phyloP scores from a whole-genome alignment of 35 echinoderm and acorn worm species.

The Ophiothrix spiculata region DNA sequence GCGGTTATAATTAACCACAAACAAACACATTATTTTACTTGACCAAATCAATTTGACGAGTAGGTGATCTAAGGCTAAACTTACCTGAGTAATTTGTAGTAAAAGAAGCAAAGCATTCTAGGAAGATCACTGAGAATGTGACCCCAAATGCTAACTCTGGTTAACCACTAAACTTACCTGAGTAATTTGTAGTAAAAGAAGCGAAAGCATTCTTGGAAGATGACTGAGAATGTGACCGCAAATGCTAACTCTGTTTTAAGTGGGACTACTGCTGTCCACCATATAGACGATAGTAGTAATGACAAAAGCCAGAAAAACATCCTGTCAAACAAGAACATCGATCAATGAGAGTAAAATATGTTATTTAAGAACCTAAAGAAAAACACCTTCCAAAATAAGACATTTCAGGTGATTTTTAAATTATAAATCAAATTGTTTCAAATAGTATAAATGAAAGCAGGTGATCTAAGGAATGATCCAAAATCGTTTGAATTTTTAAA shows the following conservation, averaged over 20 bases:
- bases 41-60: neutral
- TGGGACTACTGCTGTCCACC: constrained; percentile 53
- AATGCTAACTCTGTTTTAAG: constrained; percentile 70
- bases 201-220: constrained; percentile 88
- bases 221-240: constrained; percentile 84
- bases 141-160: constrained; percentile 87
- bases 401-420: neutral
- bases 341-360: too few relatives aligned
- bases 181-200: constrained; percentile 70
- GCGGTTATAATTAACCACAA: constrained; percentile 12
- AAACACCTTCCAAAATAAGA: neutral
- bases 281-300: constrained; percentile 71
- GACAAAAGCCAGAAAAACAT: constrained; percentile 98
- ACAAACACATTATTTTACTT: neutral
- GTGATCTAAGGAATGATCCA: too few relatives aligned
- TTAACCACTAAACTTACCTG: constrained; percentile 72
- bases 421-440: too few relatives aligned
- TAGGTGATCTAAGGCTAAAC: neutral
- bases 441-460: neutral
- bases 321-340: too few relatives aligned
- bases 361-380: neutral
- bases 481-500: too few relatives aligned
- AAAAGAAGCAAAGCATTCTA: constrained; percentile 66
- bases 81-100: constrained; percentile 83
- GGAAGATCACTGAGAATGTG: constrained; percentile 91